phyloP scores from a whole-genome alignment of 1,140 invertebrate genomes.

The silkworm (Bombyx mori) region DNA sequence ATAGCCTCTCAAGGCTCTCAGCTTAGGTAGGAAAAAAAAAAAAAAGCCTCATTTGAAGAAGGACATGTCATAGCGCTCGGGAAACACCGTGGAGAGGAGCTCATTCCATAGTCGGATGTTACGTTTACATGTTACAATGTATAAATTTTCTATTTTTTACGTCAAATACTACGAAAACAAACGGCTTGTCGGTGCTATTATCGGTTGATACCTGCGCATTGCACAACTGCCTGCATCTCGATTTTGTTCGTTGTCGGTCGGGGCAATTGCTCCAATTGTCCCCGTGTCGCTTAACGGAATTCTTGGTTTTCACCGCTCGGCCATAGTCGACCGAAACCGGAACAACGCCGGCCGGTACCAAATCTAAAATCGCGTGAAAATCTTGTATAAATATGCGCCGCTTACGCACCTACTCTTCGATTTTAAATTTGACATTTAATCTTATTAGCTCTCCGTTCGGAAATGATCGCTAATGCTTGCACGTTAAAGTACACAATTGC shows the following conservation, averaged over 20 bases:
- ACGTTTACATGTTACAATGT: too few relatives aligned
- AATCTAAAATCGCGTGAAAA: constrained; percentile 19
- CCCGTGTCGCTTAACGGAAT: constrained; percentile 17
- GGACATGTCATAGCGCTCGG: too few relatives aligned
- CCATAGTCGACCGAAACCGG: constrained; percentile 15
- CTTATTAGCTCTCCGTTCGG: not conserved
- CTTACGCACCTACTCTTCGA: not conserved
- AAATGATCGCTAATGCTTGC: not conserved
- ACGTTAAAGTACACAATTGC: not conserved
- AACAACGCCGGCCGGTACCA: constrained; percentile 12
- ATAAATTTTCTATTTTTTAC: too few relatives aligned
- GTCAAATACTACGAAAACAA: not conserved
- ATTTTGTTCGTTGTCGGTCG: not conserved
- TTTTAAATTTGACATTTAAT: not conserved
- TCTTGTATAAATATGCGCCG: constrained; percentile 13
- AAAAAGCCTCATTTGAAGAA: too few relatives aligned
- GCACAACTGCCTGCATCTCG: constrained; percentile 8
- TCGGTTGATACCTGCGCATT: constrained; percentile 3
- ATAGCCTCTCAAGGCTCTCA: too few relatives aligned
- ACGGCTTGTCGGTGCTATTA: not conserved
- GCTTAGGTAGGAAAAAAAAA: too few relatives aligned
- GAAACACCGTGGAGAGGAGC: too few relatives aligned
- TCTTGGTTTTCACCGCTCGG: constrained; percentile 22
- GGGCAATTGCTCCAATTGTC: constrained; percentile 10
- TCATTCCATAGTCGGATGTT: too few relatives aligned